Percentiles rank a stretch among this genome's conserved stretches.
phyloP scores from a whole-genome alignment of 2,113 vertebrate species.

The Callorhinus ursinus region DNA sequence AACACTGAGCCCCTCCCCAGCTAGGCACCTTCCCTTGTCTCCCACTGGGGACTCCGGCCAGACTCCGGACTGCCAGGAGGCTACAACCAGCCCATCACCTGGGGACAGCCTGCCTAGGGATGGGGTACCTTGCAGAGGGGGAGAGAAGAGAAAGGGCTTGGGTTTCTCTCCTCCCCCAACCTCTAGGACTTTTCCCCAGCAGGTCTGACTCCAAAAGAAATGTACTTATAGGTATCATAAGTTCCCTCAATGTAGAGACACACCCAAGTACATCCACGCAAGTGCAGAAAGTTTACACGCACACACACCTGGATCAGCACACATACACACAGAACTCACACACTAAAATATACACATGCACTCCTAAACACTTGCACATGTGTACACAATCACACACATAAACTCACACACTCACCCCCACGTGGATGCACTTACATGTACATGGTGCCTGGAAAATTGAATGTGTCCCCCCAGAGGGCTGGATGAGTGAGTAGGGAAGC shows the following conservation, averaged over 20 bases:
- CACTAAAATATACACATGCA: background rate
- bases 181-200: background rate
- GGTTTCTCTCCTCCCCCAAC: background rate
- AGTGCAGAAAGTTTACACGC: background rate
- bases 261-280: background rate
- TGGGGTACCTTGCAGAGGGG: background rate
- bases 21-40: background rate
- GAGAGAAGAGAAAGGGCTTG: background rate
- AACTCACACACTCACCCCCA: no score
- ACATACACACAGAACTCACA: background rate
- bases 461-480: background rate
- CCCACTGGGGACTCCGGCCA: background rate
- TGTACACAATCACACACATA: background rate
- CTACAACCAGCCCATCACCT: background rate
- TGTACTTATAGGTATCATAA: background rate
- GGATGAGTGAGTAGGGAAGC: background rate
- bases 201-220: conserved; percentile 16
- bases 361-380: background rate
- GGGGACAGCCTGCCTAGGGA: background rate
- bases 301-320: background rate
- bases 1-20: background rate
- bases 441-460: background rate
- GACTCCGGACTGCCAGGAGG: background rate
- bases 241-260: background rate
- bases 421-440: background rate